These are phyloP conservation scores for Pristionchus fissidentatus DNA, from an alignment of 2,888 invertebrate species.

Conservation along the genomic window DNA sequence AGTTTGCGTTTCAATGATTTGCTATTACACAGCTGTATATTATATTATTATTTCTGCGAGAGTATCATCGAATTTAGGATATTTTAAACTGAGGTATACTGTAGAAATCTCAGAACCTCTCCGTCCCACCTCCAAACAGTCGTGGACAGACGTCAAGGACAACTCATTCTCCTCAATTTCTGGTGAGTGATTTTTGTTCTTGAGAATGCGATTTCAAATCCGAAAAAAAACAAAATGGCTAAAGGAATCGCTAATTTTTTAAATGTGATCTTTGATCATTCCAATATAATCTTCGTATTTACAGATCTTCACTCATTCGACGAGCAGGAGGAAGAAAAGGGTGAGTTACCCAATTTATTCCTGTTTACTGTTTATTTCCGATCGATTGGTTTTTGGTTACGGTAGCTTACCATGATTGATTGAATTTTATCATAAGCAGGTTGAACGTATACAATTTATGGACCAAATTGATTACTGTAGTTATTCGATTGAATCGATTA, in stretches of 20 bases:
- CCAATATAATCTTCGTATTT: background rate
- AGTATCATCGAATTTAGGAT: too few relatives aligned
- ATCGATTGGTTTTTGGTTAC: too few relatives aligned
- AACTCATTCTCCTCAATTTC: background rate
- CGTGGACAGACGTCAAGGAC: constrained; percentile 23
- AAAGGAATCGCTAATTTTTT: too few relatives aligned
- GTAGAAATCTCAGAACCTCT: background rate
- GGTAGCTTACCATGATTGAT: background rate
- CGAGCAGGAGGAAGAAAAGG: background rate
- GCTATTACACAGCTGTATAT: too few relatives aligned
- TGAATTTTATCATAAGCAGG: background rate
- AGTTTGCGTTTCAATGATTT: too few relatives aligned
- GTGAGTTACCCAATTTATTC: too few relatives aligned
- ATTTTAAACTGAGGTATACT: too few relatives aligned
- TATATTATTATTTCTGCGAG: too few relatives aligned
- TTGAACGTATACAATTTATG: background rate
- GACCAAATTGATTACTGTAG: background rate
- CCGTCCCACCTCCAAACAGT: background rate
- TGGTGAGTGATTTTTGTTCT: too few relatives aligned
- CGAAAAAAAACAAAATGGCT: too few relatives aligned
- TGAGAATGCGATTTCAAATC: too few relatives aligned
- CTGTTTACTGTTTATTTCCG: too few relatives aligned
- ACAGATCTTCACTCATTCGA: background rate
- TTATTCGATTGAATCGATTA: background rate
- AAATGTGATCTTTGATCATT: background rate